These are phyloP conservation scores for Glossosoma conforme DNA, from an alignment of 1,140 invertebrate species.

Conservation along the genomic window DNA sequence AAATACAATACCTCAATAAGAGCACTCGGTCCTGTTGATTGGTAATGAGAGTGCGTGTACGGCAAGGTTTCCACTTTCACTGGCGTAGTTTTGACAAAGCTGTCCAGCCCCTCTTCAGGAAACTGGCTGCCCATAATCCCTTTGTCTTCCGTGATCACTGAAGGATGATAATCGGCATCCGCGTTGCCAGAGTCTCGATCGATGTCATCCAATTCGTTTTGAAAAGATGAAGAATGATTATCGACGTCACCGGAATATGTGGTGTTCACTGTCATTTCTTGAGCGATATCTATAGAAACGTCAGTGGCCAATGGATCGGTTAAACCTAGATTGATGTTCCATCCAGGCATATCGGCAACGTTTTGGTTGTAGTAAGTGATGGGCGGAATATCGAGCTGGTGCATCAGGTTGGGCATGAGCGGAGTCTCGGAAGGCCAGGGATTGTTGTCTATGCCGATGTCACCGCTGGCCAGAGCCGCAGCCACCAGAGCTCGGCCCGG, in stretches of 20 bases:
- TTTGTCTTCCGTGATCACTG: too few relatives aligned
- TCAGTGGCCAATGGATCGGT: slow-evolving; percentile 6
- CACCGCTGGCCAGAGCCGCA: slow-evolving; percentile 20
- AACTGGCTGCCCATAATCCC: too few relatives aligned
- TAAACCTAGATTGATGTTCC: slow-evolving; percentile 17
- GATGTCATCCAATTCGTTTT: slow-evolving; percentile 37
- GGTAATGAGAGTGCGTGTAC: too few relatives aligned
- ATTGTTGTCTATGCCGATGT: slow-evolving; percentile 11
- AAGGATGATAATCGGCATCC: too few relatives aligned
- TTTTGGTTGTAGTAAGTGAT: slow-evolving; percentile 31
- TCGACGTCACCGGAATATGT: slow-evolving; percentile 30
- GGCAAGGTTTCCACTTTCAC: too few relatives aligned
- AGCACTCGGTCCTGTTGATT: too few relatives aligned
- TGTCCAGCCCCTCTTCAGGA: too few relatives aligned
- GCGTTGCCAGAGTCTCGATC: too few relatives aligned
- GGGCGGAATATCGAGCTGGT: slow-evolving; percentile 18
- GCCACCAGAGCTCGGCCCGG: slow-evolving; percentile 42
- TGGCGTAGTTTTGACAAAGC: too few relatives aligned
- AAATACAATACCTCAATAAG: too few relatives aligned
- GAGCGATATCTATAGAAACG: slow-evolving; percentile 19
- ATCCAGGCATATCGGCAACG: slow-evolving; percentile 16
- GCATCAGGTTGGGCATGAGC: slow-evolving; percentile 9
- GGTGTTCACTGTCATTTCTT: slow-evolving; percentile 29
- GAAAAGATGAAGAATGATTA: slow-evolving; percentile 34
- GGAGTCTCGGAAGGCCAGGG: slow-evolving; percentile 4